Evolutionary conservation across 2,888 invertebrate species (phyloP), one percentile per base, ranked within the genome.

Genomic region (Capitulum mitella): DNA sequence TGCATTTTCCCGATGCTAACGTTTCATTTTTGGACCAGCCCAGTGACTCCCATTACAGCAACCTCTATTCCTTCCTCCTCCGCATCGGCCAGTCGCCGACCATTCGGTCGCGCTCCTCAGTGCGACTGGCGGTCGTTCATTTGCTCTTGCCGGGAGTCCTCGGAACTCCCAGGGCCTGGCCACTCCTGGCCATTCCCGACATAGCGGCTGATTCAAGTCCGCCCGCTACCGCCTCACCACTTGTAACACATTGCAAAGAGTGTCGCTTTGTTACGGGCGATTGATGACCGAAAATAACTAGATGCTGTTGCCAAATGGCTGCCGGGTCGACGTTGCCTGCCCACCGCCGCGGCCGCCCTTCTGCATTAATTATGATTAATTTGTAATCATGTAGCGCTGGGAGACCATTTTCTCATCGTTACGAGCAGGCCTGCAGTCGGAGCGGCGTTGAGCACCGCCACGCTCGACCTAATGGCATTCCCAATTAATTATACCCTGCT

Each of bases 391-490:
- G 32, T 61, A n/a, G 8, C 8, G 61, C 61, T 32, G 32, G 32
- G 61, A 10, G 61, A 32, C 1, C 61, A 61, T 61, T 61, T 61
- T 61, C 61, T 61, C 61, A 32, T 61, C 61, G 61, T 61, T 61
- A 61, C 61, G 32, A 3, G 32, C 61, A 1, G 61, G 5, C 32
- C 32, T 61, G 61, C 61, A 61, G 32, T 32, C 61, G 32, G 32
- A 3, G 61, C 61, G 16, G 32, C 54, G 22, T n/a, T 54, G 22
- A 54, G 5, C 54, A 54, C 54, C 54, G 54, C 54, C 54, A n/a
- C n/a, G 22, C n/a, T 1, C 54, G 26, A 26, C 5, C 54, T 29
- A 70, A 22, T 70, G 37, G 29, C 37, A 37, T 70, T 32, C 70
- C 37, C 32, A 37, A 70, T 70, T 70, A 37, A 70, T 70, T 37